Base-by-base conservation (phyloP, 2,113 vertebrate species). In the Chaetodon trifascialis region DNA sequence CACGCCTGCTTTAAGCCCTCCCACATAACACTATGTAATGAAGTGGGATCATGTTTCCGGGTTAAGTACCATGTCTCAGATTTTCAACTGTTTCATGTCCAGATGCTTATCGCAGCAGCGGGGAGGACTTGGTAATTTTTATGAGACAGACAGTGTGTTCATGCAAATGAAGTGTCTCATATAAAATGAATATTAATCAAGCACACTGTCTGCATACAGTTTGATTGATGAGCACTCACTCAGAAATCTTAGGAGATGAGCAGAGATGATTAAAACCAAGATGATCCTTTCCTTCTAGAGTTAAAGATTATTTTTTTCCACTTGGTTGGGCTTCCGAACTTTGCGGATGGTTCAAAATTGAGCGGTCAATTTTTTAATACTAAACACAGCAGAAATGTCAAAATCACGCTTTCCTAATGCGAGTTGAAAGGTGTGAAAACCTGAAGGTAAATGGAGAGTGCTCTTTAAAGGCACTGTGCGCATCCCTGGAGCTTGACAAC, bases 111-210 rank as follows among this genome's bases (percentile, higher is more conserved):
- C 89, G 12, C 60, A 62, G 15, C 83, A 9, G 72, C 60, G 16
- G 80, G 75, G 89, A 88, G 86, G 88, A 68, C 72, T 84, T 72
- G 59, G 66, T 84, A 68, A 90, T 91, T 86, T 89, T 86, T 68
- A 89, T 66, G 84, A 93, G 86, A 74, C 77, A 91, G 73, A 86
- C 86, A 88, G 86, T 88, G 87, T 88, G 87, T 86, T 89, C 79
- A 92, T 92, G 91, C 91, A 93, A 94, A 94, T 92, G 70, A 89
- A 76, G 84, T 82, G 74, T 85, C 86, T 93, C 82, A 51, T 79
- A 79, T 82, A 76, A 84, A 83, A 87, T 83, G 81, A 92, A 90
- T 89, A 90, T 92, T 91, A 91, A 93, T 94, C 73, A 78, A 65
- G 86, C 74, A 55, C 83, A 65, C 80, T 63, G 87, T 90, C 88